Conservation (phyloP, 1,140 invertebrate species). For the Chrysomallon squamiferum region DNA sequence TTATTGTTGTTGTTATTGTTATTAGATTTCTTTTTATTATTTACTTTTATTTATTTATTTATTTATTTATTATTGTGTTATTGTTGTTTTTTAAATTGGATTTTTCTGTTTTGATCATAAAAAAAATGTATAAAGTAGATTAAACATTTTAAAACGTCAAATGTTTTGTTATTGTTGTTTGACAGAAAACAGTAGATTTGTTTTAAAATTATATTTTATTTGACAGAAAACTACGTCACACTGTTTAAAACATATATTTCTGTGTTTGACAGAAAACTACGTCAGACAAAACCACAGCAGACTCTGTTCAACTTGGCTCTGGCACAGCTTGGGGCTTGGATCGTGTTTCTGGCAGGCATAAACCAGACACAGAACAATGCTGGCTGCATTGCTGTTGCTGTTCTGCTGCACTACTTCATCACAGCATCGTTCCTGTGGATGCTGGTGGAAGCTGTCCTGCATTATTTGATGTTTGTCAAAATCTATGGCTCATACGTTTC, state of each 20-base stretch:
- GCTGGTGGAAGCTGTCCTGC: conserved; percentile 64
- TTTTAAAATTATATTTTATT: background rate
- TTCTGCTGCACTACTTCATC: conserved; percentile 64
- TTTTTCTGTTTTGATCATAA: too few relatives aligned
- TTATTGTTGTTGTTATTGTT: too few relatives aligned
- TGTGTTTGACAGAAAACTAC: conserved; percentile 2
- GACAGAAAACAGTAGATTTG: too few relatives aligned
- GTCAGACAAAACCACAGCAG: conserved; percentile 32
- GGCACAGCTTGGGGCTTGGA: conserved; percentile 43
- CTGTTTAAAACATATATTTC: too few relatives aligned
- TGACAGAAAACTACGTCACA: conserved; percentile 48
- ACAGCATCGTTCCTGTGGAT: conserved; percentile 66
- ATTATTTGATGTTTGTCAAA: conserved; percentile 65
- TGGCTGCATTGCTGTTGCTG: conserved; percentile 57
- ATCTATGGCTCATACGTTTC: conserved; percentile 63
- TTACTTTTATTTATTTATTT: too few relatives aligned
- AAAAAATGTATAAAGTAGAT: too few relatives aligned
- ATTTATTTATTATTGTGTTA: too few relatives aligned
- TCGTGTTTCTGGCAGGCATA: conserved; percentile 52
- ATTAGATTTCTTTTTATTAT: too few relatives aligned
- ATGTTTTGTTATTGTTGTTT: too few relatives aligned
- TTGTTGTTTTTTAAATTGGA: too few relatives aligned
- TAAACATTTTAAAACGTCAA: too few relatives aligned
- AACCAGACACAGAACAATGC: conserved; percentile 31
- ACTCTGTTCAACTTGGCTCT: conserved; percentile 52